Base-by-base conservation (phyloP, 2,888 invertebrate species). In the Harpalus rubripes region DNA sequence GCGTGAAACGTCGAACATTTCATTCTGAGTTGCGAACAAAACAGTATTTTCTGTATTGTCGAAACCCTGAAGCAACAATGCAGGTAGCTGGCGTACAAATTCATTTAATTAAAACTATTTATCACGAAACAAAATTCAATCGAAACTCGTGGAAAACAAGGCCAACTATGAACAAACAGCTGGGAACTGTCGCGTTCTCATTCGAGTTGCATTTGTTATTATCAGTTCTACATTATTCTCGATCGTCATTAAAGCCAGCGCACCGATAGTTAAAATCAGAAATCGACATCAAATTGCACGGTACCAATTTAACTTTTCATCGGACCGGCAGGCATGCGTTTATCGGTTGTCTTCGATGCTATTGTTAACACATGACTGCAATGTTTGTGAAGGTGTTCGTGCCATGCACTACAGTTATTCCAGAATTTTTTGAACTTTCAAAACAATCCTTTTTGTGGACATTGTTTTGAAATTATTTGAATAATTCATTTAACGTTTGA, bases 71-170 rank as follows among this genome's bases (percentile, higher is more conserved):
- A 12, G 26, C 18, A 26, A 32, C 52, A 81, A 63, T 81, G 39
- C 63, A 22, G 16, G 72, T 41, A 74, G 10, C 72, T 74, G 41
- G 39, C 76, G 56, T 78, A 15, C 58, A 56, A 78, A 78, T 63
- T 76, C 44, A 76, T 83, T 83, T 76, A 58, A 58, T 83, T 74
- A 76, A 83, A 83, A 83, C 83, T 83, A 83, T 83, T 83, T 83
- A 83, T 83, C 83, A 65, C 76, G 41, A 61, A 83, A 76, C 74
- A 76, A 83, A 83, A 76, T 83, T 83, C 61, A 76, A 83, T 83
- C 83, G 82, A 44, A 81, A 81, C 79, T 59, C 58, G 41, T 5
- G 63, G 44, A 81, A 56, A 81, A 81, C 59, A 74, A 39, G 74
- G 58, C 72, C 74, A 74, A 82, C 82, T 72, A 58, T 41, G 83